These are phyloP conservation scores for Drosophila cognata DNA, from an alignment of 2,888 invertebrate species.

Conservation along the genomic window DNA sequence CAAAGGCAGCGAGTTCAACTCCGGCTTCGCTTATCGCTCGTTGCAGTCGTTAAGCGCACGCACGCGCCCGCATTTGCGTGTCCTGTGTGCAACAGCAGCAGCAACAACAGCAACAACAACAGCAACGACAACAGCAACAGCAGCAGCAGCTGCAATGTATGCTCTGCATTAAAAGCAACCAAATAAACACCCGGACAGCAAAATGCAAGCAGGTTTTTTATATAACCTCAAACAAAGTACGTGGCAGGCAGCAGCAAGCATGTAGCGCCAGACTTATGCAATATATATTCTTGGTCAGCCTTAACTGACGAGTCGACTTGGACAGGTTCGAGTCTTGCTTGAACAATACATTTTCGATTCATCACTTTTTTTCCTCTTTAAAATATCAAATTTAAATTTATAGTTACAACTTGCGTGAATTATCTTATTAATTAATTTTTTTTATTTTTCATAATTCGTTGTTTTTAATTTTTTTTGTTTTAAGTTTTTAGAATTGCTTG, in stretches of 20 bases:
- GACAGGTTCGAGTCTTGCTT: background rate
- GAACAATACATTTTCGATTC: background rate
- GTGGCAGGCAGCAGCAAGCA: background rate
- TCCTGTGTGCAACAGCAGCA: slow-evolving; percentile 50
- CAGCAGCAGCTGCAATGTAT: slow-evolving; percentile 22
- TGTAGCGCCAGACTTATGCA: background rate
- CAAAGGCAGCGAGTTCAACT: slow-evolving; percentile 20
- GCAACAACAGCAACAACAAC: background rate
- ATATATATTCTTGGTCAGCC: background rate
- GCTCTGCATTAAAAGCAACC: slow-evolving; percentile 63
- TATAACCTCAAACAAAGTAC: background rate
- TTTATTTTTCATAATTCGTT: background rate
- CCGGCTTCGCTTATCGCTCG: slow-evolving; percentile 61
- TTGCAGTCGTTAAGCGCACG: slow-evolving; percentile 78
- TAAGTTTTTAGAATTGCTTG: background rate
- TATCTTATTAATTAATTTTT: background rate
- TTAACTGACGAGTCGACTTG: no score
- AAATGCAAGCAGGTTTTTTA: background rate
- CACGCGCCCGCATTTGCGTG: slow-evolving; percentile 76
- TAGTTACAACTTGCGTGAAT: background rate
- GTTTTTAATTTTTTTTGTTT: background rate
- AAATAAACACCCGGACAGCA: slow-evolving; percentile 9
- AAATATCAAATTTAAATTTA: background rate
- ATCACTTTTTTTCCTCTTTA: background rate
- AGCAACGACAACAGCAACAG: slow-evolving; percentile 6